Percentiles rank a stretch among this genome's conserved stretches.
These are phyloP conservation scores for Chloebia gouldiae DNA, from an alignment of 2,113 vertebrate species.

Conservation along the genomic window DNA sequence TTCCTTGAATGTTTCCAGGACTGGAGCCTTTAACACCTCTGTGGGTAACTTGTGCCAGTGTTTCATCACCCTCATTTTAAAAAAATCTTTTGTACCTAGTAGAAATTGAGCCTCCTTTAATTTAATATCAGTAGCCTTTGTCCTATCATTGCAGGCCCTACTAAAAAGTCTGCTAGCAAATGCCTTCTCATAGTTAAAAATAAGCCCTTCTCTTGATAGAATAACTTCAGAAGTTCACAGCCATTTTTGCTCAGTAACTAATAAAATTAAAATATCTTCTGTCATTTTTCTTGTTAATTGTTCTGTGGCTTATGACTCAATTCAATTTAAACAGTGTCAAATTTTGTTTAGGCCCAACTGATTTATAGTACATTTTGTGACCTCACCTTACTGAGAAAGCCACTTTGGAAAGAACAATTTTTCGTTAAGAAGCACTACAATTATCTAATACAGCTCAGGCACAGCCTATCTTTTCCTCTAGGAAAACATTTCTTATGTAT, in stretches of 20 bases:
- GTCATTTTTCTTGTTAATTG: background rate
- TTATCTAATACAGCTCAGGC: background rate
- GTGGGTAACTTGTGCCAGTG: background rate
- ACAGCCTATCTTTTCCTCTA: background rate
- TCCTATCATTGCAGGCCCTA: background rate
- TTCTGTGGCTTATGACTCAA: background rate
- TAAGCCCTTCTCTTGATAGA: rapidly evolving
- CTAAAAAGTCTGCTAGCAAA: background rate
- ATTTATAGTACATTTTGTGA: background rate
- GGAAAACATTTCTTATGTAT: background rate
- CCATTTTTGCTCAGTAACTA: background rate
- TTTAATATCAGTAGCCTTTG: background rate
- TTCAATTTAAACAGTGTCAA: background rate
- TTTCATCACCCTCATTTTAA: background rate
- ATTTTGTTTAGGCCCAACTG: background rate
- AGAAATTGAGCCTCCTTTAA: background rate
- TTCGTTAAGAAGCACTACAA: background rate
- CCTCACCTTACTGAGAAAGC: background rate
- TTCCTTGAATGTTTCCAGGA: background rate
- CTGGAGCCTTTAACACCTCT: background rate
- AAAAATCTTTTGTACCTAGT: background rate
- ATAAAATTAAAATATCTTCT: background rate
- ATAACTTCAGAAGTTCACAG: background rate
- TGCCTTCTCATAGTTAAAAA: background rate
- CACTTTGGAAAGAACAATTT: background rate